Percentiles rank a stretch among this genome's conserved stretches.
Conservation (phyloP, 92 coral and sea anemone species). For the Palythoa heliodiscus region DNA sequence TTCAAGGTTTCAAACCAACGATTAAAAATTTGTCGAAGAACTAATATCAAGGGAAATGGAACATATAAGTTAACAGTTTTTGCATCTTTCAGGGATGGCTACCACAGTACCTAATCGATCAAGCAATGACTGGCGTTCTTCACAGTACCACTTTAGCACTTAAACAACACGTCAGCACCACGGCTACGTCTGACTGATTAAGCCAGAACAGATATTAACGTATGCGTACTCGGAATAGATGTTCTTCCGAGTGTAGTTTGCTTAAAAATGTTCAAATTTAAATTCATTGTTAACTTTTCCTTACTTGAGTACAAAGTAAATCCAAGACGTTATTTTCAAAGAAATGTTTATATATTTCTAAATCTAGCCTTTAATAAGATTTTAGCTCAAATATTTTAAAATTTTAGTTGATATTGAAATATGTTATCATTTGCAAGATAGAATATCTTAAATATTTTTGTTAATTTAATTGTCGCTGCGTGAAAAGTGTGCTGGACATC, state of each 20-base stretch:
- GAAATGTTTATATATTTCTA: no score
- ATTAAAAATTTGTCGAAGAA: no score
- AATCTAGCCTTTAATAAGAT: background rate
- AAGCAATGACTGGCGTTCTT: conserved; percentile 83
- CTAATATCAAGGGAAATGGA: no score
- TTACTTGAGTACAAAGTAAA: background rate
- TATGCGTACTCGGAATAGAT: background rate
- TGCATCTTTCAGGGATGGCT: conserved; percentile 74
- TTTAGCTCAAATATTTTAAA: background rate
- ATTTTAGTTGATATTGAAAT: background rate
- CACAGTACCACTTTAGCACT: conserved; percentile 51
- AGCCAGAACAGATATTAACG: background rate
- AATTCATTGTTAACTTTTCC: background rate
- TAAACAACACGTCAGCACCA: background rate
- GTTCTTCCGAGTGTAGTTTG: background rate
- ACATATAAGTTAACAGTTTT: background rate
- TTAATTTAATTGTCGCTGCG: no score
- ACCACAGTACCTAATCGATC: conserved; percentile 81
- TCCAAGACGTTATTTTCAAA: background rate
- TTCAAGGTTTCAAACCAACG: no score
- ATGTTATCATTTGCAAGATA: background rate
- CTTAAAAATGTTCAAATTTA: no score
- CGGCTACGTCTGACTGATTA: background rate
- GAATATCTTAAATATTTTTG: no score
- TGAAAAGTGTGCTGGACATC: no score